phyloP scores from a whole-genome alignment of 2,797 vertebrate genomes.

The Distichodus sexfasciatus region DNA sequence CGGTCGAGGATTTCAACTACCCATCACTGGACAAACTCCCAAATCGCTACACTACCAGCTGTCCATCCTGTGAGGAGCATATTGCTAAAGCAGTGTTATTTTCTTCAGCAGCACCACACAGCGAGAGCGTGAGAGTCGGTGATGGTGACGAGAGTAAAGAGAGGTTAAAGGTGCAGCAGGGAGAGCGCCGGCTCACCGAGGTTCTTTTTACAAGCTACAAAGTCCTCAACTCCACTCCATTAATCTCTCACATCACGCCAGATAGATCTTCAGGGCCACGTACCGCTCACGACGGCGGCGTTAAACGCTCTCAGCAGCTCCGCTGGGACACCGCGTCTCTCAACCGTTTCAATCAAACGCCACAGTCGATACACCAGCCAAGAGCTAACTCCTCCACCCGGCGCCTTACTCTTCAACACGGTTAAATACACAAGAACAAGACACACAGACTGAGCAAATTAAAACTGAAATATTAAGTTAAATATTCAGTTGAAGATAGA shows the following conservation, averaged over 20 bases:
- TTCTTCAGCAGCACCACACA: too few relatives aligned
- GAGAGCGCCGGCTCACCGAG: constrained; percentile 13
- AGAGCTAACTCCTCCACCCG: neutral
- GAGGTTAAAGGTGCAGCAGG: constrained; percentile 8
- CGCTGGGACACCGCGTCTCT: neutral
- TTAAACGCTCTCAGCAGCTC: constrained; percentile 7
- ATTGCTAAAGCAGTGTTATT: too few relatives aligned
- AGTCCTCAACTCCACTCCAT: constrained; percentile 25
- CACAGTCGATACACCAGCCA: constrained; percentile 26
- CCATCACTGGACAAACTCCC: too few relatives aligned
- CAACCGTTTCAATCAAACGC: neutral
- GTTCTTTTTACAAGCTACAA: constrained; percentile 34
- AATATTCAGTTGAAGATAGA: too few relatives aligned
- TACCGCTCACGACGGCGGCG: constrained; percentile 10
- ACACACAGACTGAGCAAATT: too few relatives aligned
- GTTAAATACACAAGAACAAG: too few relatives aligned
- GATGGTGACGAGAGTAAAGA: constrained; percentile 19
- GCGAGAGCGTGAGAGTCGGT: constrained; percentile 45
- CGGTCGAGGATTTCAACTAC: too few relatives aligned
- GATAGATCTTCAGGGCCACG: constrained; percentile 1
- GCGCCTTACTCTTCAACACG: too few relatives aligned
- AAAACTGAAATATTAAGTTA: too few relatives aligned
- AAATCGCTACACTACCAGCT: too few relatives aligned
- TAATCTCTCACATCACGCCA: constrained; percentile 27
- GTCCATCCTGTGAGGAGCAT: too few relatives aligned